Conservation (phyloP, 2,888 invertebrate species). For the Drosophila ezoana region DNA sequence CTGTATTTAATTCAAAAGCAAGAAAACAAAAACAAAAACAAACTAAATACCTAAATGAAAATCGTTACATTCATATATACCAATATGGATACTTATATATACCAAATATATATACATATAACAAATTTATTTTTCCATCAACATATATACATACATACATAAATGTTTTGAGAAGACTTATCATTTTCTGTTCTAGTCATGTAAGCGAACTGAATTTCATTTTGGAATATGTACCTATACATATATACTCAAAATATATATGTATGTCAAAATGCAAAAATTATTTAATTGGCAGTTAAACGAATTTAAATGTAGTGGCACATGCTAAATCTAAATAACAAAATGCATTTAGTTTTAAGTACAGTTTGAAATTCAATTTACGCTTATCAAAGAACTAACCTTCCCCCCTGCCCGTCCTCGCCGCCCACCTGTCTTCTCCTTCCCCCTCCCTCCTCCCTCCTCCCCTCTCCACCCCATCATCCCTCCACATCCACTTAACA, state of each 20-base stretch:
- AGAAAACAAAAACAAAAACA: constrained; percentile 2
- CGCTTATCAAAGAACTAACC: constrained; percentile 29
- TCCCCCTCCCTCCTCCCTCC: too few relatives aligned
- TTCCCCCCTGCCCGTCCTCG: too few relatives aligned
- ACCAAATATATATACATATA: constrained; percentile 5
- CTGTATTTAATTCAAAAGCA: constrained; percentile 20
- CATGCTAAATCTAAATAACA: constrained; percentile 26
- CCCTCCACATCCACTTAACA: too few relatives aligned
- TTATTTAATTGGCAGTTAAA: constrained; percentile 59
- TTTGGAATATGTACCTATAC: constrained; percentile 49
- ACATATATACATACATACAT: constrained; percentile 2
- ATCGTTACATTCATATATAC: not conserved
- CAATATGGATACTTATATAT: constrained; percentile 8
- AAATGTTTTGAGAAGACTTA: constrained; percentile 34
- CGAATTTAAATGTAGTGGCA: constrained; percentile 81
- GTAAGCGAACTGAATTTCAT: constrained; percentile 47
- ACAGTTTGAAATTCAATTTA: constrained; percentile 48
- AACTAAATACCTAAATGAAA: constrained; percentile 2
- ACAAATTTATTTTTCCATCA: constrained; percentile 42
- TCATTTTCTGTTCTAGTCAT: constrained; percentile 38
- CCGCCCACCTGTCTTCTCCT: too few relatives aligned
- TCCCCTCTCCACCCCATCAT: too few relatives aligned
- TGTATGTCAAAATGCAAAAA: constrained; percentile 42
- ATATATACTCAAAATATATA: constrained; percentile 11
- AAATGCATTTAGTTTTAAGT: constrained; percentile 36